Base-by-base conservation (phyloP, 1,140 invertebrate genomes). In the Penaeus vannamei region DNA sequence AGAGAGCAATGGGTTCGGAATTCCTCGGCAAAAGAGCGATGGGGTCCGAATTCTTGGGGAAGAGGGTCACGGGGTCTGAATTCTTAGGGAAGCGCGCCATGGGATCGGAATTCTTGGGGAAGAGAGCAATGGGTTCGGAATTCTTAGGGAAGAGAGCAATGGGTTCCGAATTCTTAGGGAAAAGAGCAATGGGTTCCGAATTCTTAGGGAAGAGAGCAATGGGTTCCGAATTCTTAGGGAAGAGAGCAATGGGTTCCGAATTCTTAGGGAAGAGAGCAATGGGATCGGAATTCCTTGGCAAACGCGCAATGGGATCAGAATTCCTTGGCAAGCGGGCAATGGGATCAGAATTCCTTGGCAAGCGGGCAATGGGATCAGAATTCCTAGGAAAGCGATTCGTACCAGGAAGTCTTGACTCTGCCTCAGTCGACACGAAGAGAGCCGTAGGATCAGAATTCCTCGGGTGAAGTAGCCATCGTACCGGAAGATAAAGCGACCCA, bases 11-110 rank as follows among this genome's bases (percentile, higher is more conserved):
- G 87, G 87, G 87, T 2, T 89, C 87, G 80, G 87, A 89, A 85
- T 89, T 89, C 23, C 53, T 89, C 23, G 87, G 87, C 12, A 89
- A 89, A 36, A 72, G 87, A 53, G 87, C 83, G 5, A 80, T 89
- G 87, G 87, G 87, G 14, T 89, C 87, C 53, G 87, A 89, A 89
- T 89, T 89, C 32, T 59, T 89, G 19, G 87, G 87, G 0, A 89
- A 89, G 36, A 83, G 87, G 23, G 87, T 83, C 23, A 85, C 84
- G 82, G 87, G 87, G 22, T 89, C 87, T 32, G 87, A 89, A 64
- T 89, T 89, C 23, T 59, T 89, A 22, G 87, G 87, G 0, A 89
- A 89, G 32, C 32, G 87, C 4, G 87, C 72, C 22, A 85, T 89
- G 87, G 87, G 87, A 12, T 89, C 87, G 19, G 87, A 89, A 66